phyloP scores from a whole-genome alignment of 2,113 vertebrate genomes.

The Notarius lentiginosus region DNA sequence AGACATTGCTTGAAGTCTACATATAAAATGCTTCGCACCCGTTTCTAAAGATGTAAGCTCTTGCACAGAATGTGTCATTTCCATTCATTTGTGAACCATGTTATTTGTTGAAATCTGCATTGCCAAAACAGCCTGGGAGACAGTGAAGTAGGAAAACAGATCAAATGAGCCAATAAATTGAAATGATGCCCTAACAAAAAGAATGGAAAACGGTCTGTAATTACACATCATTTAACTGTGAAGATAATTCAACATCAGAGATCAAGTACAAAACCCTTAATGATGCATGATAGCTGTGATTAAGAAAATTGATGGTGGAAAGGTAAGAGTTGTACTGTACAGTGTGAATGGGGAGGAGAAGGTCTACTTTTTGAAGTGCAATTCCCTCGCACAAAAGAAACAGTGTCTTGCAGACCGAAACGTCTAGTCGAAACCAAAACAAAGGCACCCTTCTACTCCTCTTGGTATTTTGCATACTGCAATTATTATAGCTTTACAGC shows the following conservation, averaged over 20 bases:
- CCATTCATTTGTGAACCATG: constrained; percentile 7
- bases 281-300: constrained; percentile 40
- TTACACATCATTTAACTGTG: constrained; percentile 41
- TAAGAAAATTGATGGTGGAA: constrained; percentile 41
- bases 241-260: constrained; percentile 41
- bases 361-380: constrained; percentile 7
- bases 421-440: constrained; percentile 21
- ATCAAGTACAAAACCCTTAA: constrained; percentile 38
- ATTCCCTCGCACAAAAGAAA: constrained; percentile 18
- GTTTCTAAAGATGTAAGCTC: background rate
- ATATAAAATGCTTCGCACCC: background rate
- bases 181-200: constrained; percentile 37
- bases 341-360: constrained; percentile 12
- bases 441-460: constrained; percentile 11
- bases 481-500: background rate
- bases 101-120: constrained; percentile 22
- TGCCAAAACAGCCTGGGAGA: constrained; percentile 14
- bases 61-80: constrained; percentile 6
- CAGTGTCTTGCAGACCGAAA: background rate
- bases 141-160: constrained; percentile 19
- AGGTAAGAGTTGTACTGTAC: constrained; percentile 36
- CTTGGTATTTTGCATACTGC: constrained; percentile 3
- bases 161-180: constrained; percentile 44
- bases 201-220: constrained; percentile 37
- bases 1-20: background rate